phyloP scores from a whole-genome alignment of 2,797 vertebrate genomes.

The Helostoma temminkii region DNA sequence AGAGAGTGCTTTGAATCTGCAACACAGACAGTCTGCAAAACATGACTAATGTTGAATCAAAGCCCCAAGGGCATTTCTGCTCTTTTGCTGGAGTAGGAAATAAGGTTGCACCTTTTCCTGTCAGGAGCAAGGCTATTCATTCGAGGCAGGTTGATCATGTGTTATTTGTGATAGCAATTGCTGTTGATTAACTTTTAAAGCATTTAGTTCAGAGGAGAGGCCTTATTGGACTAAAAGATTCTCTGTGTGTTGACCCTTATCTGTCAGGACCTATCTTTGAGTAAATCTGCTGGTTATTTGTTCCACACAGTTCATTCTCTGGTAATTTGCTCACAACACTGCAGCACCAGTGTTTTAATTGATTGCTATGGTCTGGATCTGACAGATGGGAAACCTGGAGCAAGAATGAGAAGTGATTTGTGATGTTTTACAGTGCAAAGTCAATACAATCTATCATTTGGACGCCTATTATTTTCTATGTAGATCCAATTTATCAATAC shows the following conservation, averaged over 20 bases:
- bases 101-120: constrained; percentile 37
- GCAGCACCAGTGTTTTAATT: constrained; percentile 27
- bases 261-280: too few species aligned
- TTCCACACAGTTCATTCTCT: constrained; percentile 19
- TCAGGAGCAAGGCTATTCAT: constrained; percentile 37
- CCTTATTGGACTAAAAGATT: too few species aligned
- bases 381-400: constrained; percentile 5
- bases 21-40: constrained; percentile 44
- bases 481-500: constrained; percentile 10
- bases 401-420: neutral
- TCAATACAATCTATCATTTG: neutral
- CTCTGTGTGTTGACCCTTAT: too few species aligned
- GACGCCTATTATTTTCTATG: neutral
- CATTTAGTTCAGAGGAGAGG: too few species aligned
- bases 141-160: constrained; percentile 55
- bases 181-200: too few species aligned
- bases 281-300: constrained; percentile 23
- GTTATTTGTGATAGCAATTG: too few species aligned
- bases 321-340: constrained; percentile 17
- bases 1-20: constrained; percentile 5
- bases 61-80: constrained; percentile 49
- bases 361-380: constrained; percentile 1
- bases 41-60: constrained; percentile 67
- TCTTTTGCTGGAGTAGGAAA: constrained; percentile 52
- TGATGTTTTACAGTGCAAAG: neutral